phyloP scores from a whole-genome alignment of 2,888 invertebrate genomes.

The Drosophila prostipennis region DNA sequence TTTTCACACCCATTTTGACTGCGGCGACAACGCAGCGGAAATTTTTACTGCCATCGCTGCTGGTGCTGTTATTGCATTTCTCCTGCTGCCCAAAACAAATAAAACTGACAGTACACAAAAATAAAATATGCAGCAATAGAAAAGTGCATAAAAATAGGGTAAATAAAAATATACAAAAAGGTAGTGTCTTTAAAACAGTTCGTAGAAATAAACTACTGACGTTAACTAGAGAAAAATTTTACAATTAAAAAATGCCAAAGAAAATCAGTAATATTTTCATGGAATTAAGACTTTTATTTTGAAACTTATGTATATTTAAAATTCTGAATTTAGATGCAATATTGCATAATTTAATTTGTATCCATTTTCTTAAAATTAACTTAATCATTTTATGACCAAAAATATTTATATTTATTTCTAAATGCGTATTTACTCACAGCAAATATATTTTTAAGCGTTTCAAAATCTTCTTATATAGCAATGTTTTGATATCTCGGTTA shows the following conservation, averaged over 20 bases:
- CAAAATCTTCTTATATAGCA: neutral
- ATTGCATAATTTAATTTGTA: too few species aligned
- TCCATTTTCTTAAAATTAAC: too few species aligned
- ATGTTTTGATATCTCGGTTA: neutral
- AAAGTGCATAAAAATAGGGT: neutral
- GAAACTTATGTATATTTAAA: too few species aligned
- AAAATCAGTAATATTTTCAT: too few species aligned
- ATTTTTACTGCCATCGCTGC: conserved; percentile 52
- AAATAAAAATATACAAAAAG: neutral
- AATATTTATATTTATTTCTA: neutral
- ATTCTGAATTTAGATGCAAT: too few species aligned
- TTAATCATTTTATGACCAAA: too few species aligned
- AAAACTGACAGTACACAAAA: conserved; percentile 53
- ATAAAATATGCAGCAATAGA: neutral
- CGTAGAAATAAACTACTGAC: too few species aligned
- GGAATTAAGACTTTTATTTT: too few species aligned
- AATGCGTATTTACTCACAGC: too few species aligned
- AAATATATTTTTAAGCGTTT: neutral
- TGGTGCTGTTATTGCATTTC: conserved; percentile 17
- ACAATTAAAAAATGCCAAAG: too few species aligned
- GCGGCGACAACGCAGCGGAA: conserved; percentile 71
- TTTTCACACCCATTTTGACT: conserved; percentile 72
- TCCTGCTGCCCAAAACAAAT: conserved; percentile 51
- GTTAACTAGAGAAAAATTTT: too few species aligned
- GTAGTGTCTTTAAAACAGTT: neutral